A percentile compares a stretch with the other conserved stretches of the same genome.
Evolutionary conservation across 2,113 vertebrate species (phyloP).

Genomic region (Pluvianellus socialis): DNA sequence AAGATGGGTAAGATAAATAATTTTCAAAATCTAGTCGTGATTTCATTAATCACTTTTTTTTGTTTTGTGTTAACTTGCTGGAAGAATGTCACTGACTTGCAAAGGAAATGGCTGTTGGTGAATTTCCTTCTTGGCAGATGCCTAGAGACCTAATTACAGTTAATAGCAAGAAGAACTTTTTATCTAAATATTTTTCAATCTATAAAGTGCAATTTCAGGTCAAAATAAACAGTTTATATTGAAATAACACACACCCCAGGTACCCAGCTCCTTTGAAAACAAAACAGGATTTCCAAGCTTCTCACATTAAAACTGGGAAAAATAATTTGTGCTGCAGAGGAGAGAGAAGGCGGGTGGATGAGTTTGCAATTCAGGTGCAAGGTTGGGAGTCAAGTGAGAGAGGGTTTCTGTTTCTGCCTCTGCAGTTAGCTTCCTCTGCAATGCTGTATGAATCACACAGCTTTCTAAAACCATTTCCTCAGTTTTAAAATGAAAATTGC

Average conservation of each 20-base stretch:
- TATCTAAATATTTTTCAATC: conserved; percentile 6
- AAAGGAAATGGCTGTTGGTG: neutral
- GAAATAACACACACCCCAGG: neutral
- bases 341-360: neutral
- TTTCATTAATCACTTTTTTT: neutral
- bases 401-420: neutral
- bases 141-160: neutral
- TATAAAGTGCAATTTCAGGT: neutral
- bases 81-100: neutral
- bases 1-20: neutral
- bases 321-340: neutral
- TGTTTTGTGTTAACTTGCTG: neutral
- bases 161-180: neutral
- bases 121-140: neutral
- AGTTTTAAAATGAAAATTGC: neutral
- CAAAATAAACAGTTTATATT: conserved; percentile 18
- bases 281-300: neutral
- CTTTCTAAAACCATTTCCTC: neutral
- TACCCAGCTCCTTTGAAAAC: neutral
- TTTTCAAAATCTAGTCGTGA: neutral
- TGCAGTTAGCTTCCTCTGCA: neutral
- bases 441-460: neutral
- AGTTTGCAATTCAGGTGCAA: neutral
- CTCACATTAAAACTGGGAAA: neutral
- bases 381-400: neutral